Conservation (phyloP, 2,797 vertebrate genomes). For the Cyclura pinguis region DNA sequence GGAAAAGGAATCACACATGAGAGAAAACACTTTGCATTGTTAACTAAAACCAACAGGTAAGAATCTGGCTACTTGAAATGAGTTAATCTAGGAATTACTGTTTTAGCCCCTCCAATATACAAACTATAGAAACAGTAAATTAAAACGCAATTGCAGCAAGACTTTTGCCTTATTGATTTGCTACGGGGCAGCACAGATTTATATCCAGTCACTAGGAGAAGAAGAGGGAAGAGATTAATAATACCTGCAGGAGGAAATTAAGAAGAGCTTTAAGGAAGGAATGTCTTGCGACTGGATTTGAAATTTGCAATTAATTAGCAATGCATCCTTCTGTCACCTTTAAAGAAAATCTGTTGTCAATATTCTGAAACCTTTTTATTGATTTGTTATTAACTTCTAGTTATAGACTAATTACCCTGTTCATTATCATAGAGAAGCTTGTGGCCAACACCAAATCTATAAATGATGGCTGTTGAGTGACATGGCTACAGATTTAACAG, state of each 20-base stretch:
- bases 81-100: background rate
- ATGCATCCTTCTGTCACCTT: conserved; percentile 69
- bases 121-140: conserved; percentile 25
- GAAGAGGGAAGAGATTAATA: conserved; percentile 49
- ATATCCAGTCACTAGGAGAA: conserved; percentile 57
- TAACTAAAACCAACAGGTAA: conserved; percentile 11
- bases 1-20: background rate
- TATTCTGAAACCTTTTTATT: conserved; percentile 78
- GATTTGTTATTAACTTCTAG: conserved; percentile 81
- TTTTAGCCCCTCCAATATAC: conserved; percentile 7
- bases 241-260: conserved; percentile 55
- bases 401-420: conserved; percentile 78
- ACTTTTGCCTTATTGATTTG: conserved; percentile 48
- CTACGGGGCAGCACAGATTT: conserved; percentile 35
- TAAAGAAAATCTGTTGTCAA: conserved; percentile 65
- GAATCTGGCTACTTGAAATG: background rate
- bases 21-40: too few relatives aligned
- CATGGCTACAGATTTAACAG: conserved; percentile 62
- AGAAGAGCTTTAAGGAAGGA: conserved; percentile 57
- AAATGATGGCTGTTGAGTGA: conserved; percentile 67
- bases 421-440: conserved; percentile 71
- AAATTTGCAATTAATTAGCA: conserved; percentile 75
- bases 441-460: conserved; percentile 70
- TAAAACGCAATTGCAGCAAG: conserved; percentile 33
- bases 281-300: conserved; percentile 69